Evolutionary conservation across 2,113 vertebrate species (phyloP).

Genomic region (Trochalopteron elliotii): DNA sequence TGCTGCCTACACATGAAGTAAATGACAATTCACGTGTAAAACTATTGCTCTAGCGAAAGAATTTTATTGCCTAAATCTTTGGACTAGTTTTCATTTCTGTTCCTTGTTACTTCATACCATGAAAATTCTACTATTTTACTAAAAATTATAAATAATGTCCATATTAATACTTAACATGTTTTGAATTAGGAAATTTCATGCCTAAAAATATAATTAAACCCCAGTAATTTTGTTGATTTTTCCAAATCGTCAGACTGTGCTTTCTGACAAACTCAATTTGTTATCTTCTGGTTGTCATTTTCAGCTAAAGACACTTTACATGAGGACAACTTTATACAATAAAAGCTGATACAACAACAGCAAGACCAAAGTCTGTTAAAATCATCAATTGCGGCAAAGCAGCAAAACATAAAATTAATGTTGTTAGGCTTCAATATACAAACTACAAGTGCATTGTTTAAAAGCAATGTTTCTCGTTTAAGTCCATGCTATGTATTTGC

Average conservation of each 20-base stretch:
- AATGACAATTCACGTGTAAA: slow-evolving; percentile 65
- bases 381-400: not conserved
- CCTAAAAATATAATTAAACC: not conserved
- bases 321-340: not conserved
- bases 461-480: not conserved
- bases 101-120: not conserved
- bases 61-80: not conserved
- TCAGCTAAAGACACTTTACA: not conserved
- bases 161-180: not conserved
- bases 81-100: not conserved
- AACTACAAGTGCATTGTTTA: not conserved
- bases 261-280: not conserved
- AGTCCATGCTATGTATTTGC: not conserved
- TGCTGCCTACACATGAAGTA: slow-evolving; percentile 56
- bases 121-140: not conserved
- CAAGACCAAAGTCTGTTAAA: not conserved
- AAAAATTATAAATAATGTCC: not conserved
- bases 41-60: slow-evolving; percentile 47
- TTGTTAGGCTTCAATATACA: not conserved
- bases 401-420: not conserved
- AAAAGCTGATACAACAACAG: not conserved
- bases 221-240: not conserved
- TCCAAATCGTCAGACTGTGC: not conserved
- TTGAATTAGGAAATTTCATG: not conserved
- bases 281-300: not conserved